Base-by-base conservation (phyloP, 1,140 invertebrate genomes). In the Drosophila triauraria region DNA sequence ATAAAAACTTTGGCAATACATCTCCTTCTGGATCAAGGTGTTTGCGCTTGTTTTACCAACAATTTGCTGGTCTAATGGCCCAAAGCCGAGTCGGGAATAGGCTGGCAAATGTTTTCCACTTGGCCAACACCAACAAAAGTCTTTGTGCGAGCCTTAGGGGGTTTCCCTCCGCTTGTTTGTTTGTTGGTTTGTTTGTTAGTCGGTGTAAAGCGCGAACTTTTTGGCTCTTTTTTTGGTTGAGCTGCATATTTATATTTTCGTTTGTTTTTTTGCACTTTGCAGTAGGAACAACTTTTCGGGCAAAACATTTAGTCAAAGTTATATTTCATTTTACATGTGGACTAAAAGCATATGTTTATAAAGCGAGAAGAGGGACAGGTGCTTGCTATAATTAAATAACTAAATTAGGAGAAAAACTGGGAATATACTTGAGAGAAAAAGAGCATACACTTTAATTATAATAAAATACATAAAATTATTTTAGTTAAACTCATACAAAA, bases 21-120 rank as follows among this genome's bases (percentile, higher is more conserved):
- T 56, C 58, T 78, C 65, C 60, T 53, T 75, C 25, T 15, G 61
- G 46, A 48, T 64, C 32, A 60, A 90, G 85, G 85, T 90, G 85
- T 90, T 90, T 90, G 85, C 75, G 85, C 75, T 82, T 90, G 86
- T 91, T 90, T 90, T 90, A 90, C 85, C 85, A 90, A 85, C 85
- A 90, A 90, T 90, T 90, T 90, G 67, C 75, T 62, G 78, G 61
- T 72, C 75, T 74, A 90, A 90, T 90, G 78, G 75, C 44, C 53
- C 64, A 78, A 17, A 23, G 64, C 9, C 25, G 9, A 15, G 42
- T 53, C 25, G 59, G 67, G 30, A 79, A 83, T 77, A 80, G 80
- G 59, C 80, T 80, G 68, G 80, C 77, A 88, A 87, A 87, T 88
- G 83, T 83, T 86, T 86, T 83, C 76, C 83, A 82, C 80, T 86